Evolutionary conservation across 23 tunicate genomes (phyloP), one percentile per base, ranked within the genome.

Genomic region (Trididemnum miniatum): DNA sequence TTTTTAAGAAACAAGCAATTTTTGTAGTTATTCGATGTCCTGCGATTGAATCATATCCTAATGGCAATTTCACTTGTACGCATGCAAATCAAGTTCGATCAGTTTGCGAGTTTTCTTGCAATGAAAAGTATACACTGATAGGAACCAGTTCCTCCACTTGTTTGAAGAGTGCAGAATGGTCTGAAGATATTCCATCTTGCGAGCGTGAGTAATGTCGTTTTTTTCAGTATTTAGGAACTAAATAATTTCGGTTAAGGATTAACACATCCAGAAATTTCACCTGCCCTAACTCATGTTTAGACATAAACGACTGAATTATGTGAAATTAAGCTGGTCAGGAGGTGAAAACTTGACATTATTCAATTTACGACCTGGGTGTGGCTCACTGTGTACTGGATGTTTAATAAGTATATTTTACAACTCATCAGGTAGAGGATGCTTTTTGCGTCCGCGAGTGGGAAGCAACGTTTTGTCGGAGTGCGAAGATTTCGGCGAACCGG

Each of bases 61-160:
- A 64, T 34, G 81, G 74, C 38, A 29, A 51, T 9, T 57, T 63
- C 29, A 82, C 72, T 31, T 90, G 96, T 72, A 72, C 80, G 20
- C 59, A 80, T 71, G 29, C 26, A n/a, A 33, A 75, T 31, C 80
- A 28, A 12, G 52, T 90, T 34, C 89, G 89, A 1, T 90, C 96
- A 0, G 35, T 50, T 24, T 90, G 96, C 40, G 89, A 90, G 60
- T 59, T 90, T 4, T 73, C 87, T 22, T 90, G 96, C 40, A 36
- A 82, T 25, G 86, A 33, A 40, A 82, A 67, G 20, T 57, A 32
- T 2, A 76, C 72, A 4, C 86, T 91, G 24, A 51, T 31, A 20
- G 97, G 97, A 22, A 35, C 24, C 1, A 52, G 59, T 25, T 22
- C 63, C 3, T 30, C 82, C 31, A 78, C 72, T 32, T 91, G 97